Evolutionary conservation across 1,140 invertebrate species (phyloP).

Genomic region (Sinella curviseta): DNA sequence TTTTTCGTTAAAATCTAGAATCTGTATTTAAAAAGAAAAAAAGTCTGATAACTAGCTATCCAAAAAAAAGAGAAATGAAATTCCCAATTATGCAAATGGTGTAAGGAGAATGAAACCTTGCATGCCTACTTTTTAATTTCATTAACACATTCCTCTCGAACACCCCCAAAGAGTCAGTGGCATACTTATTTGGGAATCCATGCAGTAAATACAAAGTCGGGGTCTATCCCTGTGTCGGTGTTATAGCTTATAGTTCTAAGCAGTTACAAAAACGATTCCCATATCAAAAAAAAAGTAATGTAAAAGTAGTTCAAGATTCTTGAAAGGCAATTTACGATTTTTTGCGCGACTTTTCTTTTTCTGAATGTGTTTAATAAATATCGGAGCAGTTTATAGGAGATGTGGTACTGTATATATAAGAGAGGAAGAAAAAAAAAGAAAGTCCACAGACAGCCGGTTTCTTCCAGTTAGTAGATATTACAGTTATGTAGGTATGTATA

Average conservation of each 20-base stretch:
- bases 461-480: too few relatives aligned
- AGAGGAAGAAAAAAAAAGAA: too few relatives aligned
- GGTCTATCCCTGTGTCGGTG: too few relatives aligned
- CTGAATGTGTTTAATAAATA: too few relatives aligned
- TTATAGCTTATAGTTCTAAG: too few relatives aligned
- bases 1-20: too few relatives aligned
- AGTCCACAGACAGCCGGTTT: too few relatives aligned
- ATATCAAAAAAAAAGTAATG: neutral
- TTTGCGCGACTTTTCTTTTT: too few relatives aligned
- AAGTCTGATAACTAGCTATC: neutral
- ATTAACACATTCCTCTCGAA: slow-evolving; percentile 12
- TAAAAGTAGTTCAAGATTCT: neutral
- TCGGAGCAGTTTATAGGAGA: neutral
- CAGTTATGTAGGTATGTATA: too few relatives aligned
- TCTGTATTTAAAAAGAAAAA: neutral
- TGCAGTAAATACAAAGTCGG: too few relatives aligned
- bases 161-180: neutral
- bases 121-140: slow-evolving; percentile 19
- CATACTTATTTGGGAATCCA: neutral
- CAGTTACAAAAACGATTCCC: too few relatives aligned
- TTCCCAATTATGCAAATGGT: slow-evolving; percentile 20
- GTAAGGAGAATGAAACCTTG: neutral
- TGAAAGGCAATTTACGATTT: neutral
- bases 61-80: slow-evolving; percentile 5
- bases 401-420: neutral